Evolutionary conservation across 2,113 vertebrate species (phyloP).

Genomic region (Xenus cinereus): DNA sequence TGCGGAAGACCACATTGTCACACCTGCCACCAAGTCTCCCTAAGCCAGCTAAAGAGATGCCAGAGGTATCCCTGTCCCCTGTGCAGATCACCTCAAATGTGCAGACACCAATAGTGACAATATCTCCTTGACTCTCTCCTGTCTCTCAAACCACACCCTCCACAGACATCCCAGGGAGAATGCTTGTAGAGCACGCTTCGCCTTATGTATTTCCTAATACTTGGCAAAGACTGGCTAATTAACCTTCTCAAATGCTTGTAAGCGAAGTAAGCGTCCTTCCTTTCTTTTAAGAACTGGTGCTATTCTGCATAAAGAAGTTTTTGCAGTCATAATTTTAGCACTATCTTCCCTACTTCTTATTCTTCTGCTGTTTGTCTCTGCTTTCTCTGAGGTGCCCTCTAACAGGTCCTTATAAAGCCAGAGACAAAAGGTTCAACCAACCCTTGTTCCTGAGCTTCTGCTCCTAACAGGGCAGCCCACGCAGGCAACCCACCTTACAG

Average conservation of each 20-base stretch:
- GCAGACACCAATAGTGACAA: background rate
- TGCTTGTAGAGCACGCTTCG: background rate
- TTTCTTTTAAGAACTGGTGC: background rate
- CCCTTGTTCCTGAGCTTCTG: background rate
- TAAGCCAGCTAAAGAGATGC: background rate
- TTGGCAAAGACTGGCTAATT: background rate
- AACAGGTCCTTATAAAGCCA: background rate
- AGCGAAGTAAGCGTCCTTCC: background rate
- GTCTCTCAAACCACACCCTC: background rate
- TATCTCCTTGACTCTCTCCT: background rate
- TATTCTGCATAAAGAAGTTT: background rate
- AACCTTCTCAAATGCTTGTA: background rate
- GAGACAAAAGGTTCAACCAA: background rate
- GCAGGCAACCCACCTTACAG: rapidly evolving
- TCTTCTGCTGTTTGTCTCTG: background rate
- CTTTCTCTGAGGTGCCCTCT: background rate
- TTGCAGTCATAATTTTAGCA: background rate
- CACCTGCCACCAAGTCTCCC: background rate
- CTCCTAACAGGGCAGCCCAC: background rate
- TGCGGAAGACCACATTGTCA: background rate
- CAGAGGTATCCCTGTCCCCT: background rate
- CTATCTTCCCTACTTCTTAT: background rate
- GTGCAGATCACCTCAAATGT: background rate
- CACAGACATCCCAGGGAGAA: background rate
- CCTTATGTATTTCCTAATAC: background rate